Conservation (phyloP, 2,888 invertebrate genomes). For the Chrysopilus asiliformis region DNA sequence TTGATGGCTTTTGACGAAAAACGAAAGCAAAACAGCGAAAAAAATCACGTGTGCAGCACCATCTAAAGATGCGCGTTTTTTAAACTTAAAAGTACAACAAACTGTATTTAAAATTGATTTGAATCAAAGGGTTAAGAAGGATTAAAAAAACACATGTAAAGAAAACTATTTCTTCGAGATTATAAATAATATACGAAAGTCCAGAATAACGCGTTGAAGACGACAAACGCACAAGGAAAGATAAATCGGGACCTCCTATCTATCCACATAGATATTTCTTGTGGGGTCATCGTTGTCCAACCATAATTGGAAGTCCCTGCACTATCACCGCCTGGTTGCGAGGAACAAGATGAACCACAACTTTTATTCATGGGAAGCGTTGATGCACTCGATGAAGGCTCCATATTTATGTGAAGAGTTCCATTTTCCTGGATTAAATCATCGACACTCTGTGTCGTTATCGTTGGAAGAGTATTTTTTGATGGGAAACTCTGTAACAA, state of each 20-base stretch:
- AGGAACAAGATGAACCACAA: conserved; percentile 17
- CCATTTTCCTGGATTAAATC: conserved; percentile 36
- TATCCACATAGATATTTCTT: conserved; percentile 79
- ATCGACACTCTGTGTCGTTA: conserved; percentile 54
- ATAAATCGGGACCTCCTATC: conserved; percentile 59
- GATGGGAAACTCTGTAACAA: conserved; percentile 52
- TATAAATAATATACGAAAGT: conserved; percentile 52
- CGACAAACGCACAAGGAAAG: conserved; percentile 63
- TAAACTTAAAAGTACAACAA: too few species aligned
- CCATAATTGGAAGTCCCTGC: conserved; percentile 27
- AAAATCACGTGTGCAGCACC: too few species aligned
- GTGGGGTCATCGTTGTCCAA: conserved; percentile 77
- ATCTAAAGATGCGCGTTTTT: too few species aligned
- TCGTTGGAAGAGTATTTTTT: conserved; percentile 50
- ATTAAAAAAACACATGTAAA: too few species aligned
- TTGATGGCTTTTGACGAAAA: too few species aligned
- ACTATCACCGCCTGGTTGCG: background rate
- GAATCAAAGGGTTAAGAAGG: too few species aligned
- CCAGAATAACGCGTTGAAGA: conserved; percentile 71
- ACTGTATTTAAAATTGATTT: too few species aligned
- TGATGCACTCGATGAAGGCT: conserved; percentile 15
- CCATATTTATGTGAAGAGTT: conserved; percentile 17
- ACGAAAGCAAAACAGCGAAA: too few species aligned
- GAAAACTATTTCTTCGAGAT: too few species aligned
- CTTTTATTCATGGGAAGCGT: conserved; percentile 23